Percentiles rank a stretch among this genome's conserved stretches.
phyloP scores from a whole-genome alignment of 2,797 vertebrate genomes.

The Astyanax mexicanus region DNA sequence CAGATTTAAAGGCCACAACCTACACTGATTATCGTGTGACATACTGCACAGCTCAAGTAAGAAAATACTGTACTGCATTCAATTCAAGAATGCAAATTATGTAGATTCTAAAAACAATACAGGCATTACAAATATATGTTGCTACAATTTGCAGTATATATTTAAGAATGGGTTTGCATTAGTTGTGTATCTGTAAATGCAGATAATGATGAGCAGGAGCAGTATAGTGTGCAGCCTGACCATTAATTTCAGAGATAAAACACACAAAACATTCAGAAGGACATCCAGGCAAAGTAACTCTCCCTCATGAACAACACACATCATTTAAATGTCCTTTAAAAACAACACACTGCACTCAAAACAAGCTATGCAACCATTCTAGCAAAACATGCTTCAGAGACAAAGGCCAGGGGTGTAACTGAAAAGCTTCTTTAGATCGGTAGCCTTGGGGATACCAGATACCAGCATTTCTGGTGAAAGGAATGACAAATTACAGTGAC shows the following conservation, averaged over 20 bases:
- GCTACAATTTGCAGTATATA: no score
- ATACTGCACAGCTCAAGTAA: no score
- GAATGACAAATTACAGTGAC: background rate
- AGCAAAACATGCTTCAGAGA: background rate
- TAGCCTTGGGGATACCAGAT: background rate
- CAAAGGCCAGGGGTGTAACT: background rate
- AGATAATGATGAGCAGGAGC: no score
- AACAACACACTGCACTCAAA: background rate
- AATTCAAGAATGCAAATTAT: no score
- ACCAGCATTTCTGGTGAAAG: background rate
- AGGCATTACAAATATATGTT: no score
- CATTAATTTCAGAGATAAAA: background rate
- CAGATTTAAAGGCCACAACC: no score
- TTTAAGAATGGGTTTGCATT: no score
- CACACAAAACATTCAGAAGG: background rate
- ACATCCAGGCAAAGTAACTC: background rate
- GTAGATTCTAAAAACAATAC: no score
- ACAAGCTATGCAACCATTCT: background rate
- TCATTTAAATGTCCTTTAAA: background rate
- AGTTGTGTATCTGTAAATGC: no score
- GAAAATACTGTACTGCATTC: no score
- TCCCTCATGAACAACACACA: background rate
- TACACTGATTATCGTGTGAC: no score
- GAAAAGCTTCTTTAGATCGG: background rate
- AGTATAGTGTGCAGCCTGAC: constrained; percentile 14